Percentiles rank a stretch among this genome's conserved stretches.
phyloP scores from a whole-genome alignment of 2,797 vertebrate species.

The Gallirallus australis region DNA sequence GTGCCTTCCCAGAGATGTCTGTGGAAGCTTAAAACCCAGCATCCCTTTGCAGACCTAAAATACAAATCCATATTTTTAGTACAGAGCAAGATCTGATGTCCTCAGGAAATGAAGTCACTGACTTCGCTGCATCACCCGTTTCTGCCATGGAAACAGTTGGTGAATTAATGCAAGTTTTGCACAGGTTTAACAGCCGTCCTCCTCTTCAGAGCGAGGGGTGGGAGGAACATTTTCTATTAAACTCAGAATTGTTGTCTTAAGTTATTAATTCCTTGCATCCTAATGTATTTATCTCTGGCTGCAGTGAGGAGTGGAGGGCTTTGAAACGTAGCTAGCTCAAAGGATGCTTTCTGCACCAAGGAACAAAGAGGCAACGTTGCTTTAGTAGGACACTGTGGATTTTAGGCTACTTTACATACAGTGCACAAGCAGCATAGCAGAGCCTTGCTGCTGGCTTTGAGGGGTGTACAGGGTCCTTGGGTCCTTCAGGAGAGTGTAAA shows the following conservation, averaged over 20 bases:
- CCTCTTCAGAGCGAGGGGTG: conserved; percentile 49
- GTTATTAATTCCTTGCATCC: conserved; percentile 65
- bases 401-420: background rate
- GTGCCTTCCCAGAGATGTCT: background rate
- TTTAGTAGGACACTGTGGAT: background rate
- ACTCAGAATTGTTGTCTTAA: conserved; percentile 64
- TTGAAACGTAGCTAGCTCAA: conserved; percentile 53
- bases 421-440: background rate
- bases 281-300: conserved; percentile 67
- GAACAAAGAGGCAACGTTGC: background rate
- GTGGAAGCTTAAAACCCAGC: conserved; percentile 2
- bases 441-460: background rate
- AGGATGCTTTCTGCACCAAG: background rate
- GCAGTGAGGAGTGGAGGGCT: conserved; percentile 33
- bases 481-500: background rate
- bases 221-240: conserved; percentile 70
- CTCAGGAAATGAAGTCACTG: conserved; percentile 69
- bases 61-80: conserved; percentile 45
- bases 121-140: conserved; percentile 55
- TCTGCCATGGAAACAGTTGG: conserved; percentile 71
- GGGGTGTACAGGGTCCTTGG: background rate
- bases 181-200: conserved; percentile 64
- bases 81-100: conserved; percentile 56
- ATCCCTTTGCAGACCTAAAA: background rate
- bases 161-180: conserved; percentile 71